phyloP scores from a whole-genome alignment of 1,140 invertebrate species.

The Musca domestica region DNA sequence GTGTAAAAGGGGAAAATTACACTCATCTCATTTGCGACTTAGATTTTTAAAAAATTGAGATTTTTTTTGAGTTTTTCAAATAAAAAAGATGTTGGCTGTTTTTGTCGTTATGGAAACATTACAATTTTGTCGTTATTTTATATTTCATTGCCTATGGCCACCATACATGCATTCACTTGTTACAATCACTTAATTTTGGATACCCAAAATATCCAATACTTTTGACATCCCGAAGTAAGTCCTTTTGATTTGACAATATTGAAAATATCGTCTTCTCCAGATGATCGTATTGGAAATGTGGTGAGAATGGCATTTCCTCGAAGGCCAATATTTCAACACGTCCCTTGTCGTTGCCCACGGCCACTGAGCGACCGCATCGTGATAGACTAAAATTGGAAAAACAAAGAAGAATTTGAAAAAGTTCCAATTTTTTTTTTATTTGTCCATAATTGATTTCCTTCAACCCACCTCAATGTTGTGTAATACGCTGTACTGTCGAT shows the following conservation, averaged over 20 bases:
- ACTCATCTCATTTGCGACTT: no score
- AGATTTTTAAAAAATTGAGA: no score
- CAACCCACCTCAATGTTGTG: conserved; percentile 42
- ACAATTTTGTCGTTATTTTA: no score
- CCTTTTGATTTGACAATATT: conserved; percentile 62
- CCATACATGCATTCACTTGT: no score
- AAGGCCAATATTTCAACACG: conserved; percentile 65
- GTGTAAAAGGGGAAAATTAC: no score
- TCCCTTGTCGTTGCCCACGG: conserved; percentile 65
- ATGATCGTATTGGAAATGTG: conserved; percentile 63
- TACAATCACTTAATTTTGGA: background rate
- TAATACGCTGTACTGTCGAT: conserved; percentile 49
- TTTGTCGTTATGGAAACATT: no score
- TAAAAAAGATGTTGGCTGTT: no score
- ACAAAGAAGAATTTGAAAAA: background rate
- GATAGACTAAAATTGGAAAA: conserved; percentile 59
- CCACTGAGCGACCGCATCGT: conserved; percentile 63
- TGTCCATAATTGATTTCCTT: background rate
- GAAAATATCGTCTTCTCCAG: conserved; percentile 62
- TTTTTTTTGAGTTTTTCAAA: no score
- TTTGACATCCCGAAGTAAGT: conserved; percentile 60
- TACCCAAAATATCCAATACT: conserved; percentile 55
- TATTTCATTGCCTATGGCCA: no score
- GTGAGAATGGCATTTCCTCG: conserved; percentile 66
- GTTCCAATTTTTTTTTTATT: background rate